Evolutionary conservation across 2,797 vertebrate genomes (phyloP), one percentile per base, ranked within the genome.

Genomic region (Nannoperca australis): DNA sequence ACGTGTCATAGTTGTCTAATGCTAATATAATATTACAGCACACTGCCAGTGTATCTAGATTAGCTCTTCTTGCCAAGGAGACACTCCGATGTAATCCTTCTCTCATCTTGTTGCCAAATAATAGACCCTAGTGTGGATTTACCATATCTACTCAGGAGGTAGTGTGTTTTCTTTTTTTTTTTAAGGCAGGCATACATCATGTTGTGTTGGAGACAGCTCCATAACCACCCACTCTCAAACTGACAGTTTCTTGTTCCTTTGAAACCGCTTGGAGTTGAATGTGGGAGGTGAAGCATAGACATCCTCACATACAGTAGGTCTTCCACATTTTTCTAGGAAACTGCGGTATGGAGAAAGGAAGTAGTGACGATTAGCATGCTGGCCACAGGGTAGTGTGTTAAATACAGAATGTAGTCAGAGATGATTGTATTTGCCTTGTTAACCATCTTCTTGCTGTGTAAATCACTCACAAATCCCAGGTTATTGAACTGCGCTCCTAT

Each of bases 251-350:
- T 80, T 60, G 58, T 83, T 81, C 20, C 69, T 84, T 65, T 78
- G 73, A 85, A 73, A 79, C 58, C 62, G 45, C 72, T 78, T 34
- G 11, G 2, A 81, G 64, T 58, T 32, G 36, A 61, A 68, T 80
- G 74, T 88, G 53, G 84, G 91, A 81, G 79, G 78, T 68, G 55
- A 56, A 68, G 75, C 47, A 2, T 24, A 81, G 84, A 82, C 44
- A 63, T 78, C 11, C 40, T 49, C 50, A 44, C 73, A 47, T 64
- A 0, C 53, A 66, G n/a, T 12, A 58, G 56, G 73, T 79, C 60
- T 14, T 64, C 10, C 11, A 44, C 59, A 61, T 70, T 20, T 75
- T 76, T 58, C 54, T 3, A 47, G 34, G 7, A 60, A 72, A 30
- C 62, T 38, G 63, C 18, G 58, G 7, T 8, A 27, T 8, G 40